Percentiles rank a stretch among this genome's conserved stretches.
Evolutionary conservation across 1,140 invertebrate genomes (phyloP).

Genomic region (Eulimnadia texana): DNA sequence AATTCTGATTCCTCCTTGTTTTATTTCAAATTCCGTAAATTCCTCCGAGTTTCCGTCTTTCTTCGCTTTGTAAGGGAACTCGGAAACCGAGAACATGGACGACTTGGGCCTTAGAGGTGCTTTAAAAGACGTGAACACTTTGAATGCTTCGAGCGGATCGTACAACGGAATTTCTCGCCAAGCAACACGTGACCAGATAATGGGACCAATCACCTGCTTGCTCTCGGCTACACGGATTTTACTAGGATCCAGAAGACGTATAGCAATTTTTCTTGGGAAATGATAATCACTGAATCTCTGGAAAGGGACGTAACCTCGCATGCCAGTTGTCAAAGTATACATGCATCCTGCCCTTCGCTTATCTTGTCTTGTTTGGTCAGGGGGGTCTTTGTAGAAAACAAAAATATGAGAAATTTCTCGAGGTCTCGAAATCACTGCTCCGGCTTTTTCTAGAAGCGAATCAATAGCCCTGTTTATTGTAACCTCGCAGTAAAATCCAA

Average conservation of each 20-base stretch:
- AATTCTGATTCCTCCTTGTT: not conserved
- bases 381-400: no score
- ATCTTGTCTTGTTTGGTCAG: no score
- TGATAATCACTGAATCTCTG: not conserved
- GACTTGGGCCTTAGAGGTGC: not conserved
- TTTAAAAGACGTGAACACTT: not conserved
- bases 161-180: not conserved
- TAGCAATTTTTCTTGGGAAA: not conserved
- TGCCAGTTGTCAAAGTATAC: not conserved
- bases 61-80: not conserved
- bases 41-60: not conserved
- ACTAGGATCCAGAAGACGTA: not conserved
- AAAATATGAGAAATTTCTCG: no score
- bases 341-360: not conserved
- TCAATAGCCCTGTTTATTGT: no score
- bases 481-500: no score
- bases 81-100: not conserved
- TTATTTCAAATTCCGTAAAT: not conserved
- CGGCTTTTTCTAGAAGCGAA: no score
- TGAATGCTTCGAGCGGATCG: not conserved
- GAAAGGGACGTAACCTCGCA: not conserved
- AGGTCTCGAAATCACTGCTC: no score
- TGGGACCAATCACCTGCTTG: not conserved
- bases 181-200: not conserved
- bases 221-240: not conserved